Conservation (phyloP, 1,140 invertebrate genomes). For the Bombus cullumanus region DNA sequence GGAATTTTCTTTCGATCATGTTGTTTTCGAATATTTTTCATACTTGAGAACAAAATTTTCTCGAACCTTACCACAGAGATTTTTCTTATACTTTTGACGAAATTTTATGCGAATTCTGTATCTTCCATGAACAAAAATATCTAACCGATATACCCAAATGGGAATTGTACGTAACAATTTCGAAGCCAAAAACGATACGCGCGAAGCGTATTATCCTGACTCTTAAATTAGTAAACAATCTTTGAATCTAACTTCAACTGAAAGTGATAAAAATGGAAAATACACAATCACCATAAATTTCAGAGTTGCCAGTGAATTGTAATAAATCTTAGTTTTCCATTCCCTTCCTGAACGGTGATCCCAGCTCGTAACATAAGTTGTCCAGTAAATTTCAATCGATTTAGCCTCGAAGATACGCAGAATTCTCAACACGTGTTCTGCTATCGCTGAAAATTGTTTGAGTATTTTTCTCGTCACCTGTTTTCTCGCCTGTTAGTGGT, state of each 20-base stretch:
- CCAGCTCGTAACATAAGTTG: not conserved
- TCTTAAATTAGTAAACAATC: not conserved
- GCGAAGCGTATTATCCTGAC: not conserved
- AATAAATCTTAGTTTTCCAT: not conserved
- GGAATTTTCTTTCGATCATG: no score
- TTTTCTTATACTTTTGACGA: no score
- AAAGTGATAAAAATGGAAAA: not conserved
- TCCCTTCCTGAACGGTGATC: not conserved
- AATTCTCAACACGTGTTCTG: not conserved
- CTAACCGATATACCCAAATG: not conserved
- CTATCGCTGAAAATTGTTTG: conserved; percentile 6
- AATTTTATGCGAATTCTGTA: not conserved
- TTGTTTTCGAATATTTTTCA: no score
- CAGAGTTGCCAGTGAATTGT: not conserved
- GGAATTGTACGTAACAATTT: not conserved
- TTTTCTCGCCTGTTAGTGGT: not conserved
- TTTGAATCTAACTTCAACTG: no score
- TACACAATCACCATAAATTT: not conserved
- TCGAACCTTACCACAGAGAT: no score
- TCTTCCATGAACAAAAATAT: not conserved
- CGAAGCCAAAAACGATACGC: not conserved
- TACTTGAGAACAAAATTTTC: no score
- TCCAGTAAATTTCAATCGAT: not conserved
- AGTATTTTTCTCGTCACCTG: not conserved
- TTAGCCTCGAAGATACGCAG: not conserved